phyloP scores from a whole-genome alignment of 2,113 vertebrate species.

The Tachycineta bicolor region DNA sequence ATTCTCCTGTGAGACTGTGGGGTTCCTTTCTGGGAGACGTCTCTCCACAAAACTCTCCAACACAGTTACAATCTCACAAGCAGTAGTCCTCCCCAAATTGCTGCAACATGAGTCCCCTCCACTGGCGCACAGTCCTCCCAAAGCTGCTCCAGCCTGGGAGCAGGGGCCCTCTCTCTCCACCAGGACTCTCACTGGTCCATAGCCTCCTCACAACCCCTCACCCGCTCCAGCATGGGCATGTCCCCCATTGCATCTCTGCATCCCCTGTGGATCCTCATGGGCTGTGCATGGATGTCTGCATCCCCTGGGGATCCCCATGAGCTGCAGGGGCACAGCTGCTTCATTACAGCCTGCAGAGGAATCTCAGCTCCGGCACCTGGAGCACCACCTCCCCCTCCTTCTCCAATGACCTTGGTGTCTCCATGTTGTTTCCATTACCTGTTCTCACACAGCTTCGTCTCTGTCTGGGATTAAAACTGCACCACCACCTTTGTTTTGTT shows the following conservation, averaged over 20 bases:
- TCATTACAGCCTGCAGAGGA: not conserved
- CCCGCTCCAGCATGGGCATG: accelerated
- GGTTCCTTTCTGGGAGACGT: not conserved
- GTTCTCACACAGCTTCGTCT: not conserved
- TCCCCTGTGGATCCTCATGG: not conserved
- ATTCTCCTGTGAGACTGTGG: not conserved
- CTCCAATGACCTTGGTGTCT: not conserved
- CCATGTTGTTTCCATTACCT: accelerated
- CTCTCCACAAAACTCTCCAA: not conserved
- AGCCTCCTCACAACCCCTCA: not conserved
- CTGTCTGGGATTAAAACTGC: not conserved
- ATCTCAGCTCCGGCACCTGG: accelerated
- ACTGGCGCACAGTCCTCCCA: not conserved
- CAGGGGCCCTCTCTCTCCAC: not conserved
- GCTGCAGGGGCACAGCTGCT: not conserved
- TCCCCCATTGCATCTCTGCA: not conserved
- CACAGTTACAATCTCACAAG: accelerated
- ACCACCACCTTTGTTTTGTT: not conserved
- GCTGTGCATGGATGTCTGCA: too few species aligned
- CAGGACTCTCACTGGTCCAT: not conserved
- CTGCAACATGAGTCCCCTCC: accelerated
- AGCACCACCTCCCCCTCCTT: not conserved
- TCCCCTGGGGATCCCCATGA: accelerated
- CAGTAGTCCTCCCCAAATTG: not conserved
- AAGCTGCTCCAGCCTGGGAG: not conserved